Conservation (phyloP, 2,113 vertebrate species). For the Ciconia stormi region DNA sequence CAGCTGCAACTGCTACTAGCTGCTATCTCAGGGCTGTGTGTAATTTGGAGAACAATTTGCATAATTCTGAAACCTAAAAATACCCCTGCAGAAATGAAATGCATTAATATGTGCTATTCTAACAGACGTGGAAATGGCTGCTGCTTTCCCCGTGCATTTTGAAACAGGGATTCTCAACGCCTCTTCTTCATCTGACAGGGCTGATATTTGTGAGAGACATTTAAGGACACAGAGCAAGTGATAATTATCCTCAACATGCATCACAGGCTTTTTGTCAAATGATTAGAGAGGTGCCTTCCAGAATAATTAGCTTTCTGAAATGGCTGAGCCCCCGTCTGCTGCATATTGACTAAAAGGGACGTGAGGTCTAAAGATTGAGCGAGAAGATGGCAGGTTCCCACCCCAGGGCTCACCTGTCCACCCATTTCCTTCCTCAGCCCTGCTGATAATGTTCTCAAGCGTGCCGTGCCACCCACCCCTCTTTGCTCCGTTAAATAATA, state of each 20-base stretch:
- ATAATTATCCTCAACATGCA: slow-evolving; percentile 23
- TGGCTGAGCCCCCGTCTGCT: neutral
- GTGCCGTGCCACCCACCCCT: neutral
- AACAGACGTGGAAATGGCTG: neutral
- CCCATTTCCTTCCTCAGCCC: neutral
- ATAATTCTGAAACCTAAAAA: slow-evolving; percentile 54
- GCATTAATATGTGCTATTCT: neutral
- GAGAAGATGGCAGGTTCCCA: neutral
- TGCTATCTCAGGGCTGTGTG: slow-evolving; percentile 17
- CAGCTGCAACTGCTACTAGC: slow-evolving; percentile 28
- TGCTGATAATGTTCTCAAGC: neutral
- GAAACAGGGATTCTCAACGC: neutral
- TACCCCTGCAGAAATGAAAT: neutral
- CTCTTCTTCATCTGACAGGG: neutral
- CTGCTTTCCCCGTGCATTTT: neutral
- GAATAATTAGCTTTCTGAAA: neutral
- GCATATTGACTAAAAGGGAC: neutral
- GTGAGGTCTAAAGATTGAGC: neutral
- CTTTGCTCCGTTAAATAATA: neutral
- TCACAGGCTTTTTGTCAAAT: neutral
- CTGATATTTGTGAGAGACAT: slow-evolving; percentile 15
- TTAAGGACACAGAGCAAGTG: slow-evolving; percentile 38
- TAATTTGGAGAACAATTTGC: slow-evolving; percentile 50
- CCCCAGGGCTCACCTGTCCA: neutral
- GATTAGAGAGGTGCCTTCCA: slow-evolving; percentile 17